phyloP scores from a whole-genome alignment of 2,888 invertebrate genomes.

The Polydrusus tereticollis region DNA sequence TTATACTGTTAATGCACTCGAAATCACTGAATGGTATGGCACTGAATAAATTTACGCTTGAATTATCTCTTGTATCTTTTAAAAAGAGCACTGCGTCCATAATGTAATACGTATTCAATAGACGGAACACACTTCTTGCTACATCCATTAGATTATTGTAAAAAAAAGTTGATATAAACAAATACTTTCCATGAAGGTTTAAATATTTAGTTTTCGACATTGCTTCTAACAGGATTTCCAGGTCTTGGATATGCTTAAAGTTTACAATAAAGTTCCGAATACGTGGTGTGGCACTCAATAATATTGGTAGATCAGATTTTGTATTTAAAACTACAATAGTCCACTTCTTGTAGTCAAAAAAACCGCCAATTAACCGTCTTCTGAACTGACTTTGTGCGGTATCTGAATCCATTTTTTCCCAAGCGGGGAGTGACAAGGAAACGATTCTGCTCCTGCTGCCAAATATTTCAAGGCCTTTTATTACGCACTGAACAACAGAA shows the following conservation, averaged over 20 bases:
- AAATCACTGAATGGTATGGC: constrained; percentile 57
- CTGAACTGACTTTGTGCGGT: background rate
- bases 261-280: constrained; percentile 49
- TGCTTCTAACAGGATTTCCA: constrained; percentile 29
- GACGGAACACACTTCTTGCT: constrained; percentile 48
- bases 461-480: constrained; percentile 8
- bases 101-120: constrained; percentile 50
- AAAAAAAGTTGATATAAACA: constrained; percentile 52
- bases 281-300: background rate
- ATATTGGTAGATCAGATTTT: background rate
- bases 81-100: constrained; percentile 56
- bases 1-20: constrained; percentile 52
- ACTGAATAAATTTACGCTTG: constrained; percentile 54
- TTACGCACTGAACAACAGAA: constrained; percentile 17
- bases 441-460: constrained; percentile 6
- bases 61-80: constrained; percentile 43
- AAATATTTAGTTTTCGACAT: constrained; percentile 36
- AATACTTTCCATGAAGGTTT: constrained; percentile 52
- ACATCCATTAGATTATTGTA: constrained; percentile 45
- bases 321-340: constrained; percentile 10
- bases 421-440: constrained; percentile 12
- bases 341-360: background rate
- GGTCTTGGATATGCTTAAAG: constrained; percentile 42
- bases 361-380: background rate
- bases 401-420: background rate